A percentile compares a stretch with the other conserved stretches of the same genome.
These are phyloP conservation scores for Clitarchus hookeri DNA, from an alignment of 2,888 invertebrate genomes.

Conservation along the genomic window DNA sequence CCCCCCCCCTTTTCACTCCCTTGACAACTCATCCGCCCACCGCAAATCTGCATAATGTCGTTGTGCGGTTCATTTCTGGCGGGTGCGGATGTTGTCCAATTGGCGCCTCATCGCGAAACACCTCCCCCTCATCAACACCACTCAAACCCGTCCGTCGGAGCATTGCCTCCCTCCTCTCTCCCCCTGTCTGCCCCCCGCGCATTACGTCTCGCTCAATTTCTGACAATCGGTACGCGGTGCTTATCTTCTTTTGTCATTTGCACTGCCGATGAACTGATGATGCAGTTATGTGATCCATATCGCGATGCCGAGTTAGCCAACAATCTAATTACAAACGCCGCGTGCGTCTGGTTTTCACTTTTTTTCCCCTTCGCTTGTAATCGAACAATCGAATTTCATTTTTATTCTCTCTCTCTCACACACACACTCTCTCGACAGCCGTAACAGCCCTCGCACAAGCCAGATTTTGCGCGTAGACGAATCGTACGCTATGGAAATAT, in stretches of 20 bases:
- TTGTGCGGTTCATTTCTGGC: background rate
- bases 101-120: background rate
- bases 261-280: background rate
- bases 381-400: background rate
- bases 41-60: background rate
- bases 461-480: too few relatives aligned
- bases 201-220: background rate
- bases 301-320: conserved; percentile 1
- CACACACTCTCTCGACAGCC: too few relatives aligned
- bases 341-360: background rate
- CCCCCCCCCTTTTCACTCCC: background rate
- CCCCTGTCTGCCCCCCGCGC: background rate
- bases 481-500: too few relatives aligned
- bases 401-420: background rate
- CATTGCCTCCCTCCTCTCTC: background rate
- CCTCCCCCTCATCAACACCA: background rate
- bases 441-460: too few relatives aligned
- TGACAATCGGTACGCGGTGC: background rate
- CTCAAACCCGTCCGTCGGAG: too few relatives aligned
- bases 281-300: background rate
- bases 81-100: background rate
- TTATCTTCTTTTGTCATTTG: too few relatives aligned
- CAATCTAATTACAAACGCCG: background rate
- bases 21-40: background rate
- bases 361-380: background rate